phyloP scores from a whole-genome alignment of 2,113 vertebrate species.

The Psilopogon haemacephalus region DNA sequence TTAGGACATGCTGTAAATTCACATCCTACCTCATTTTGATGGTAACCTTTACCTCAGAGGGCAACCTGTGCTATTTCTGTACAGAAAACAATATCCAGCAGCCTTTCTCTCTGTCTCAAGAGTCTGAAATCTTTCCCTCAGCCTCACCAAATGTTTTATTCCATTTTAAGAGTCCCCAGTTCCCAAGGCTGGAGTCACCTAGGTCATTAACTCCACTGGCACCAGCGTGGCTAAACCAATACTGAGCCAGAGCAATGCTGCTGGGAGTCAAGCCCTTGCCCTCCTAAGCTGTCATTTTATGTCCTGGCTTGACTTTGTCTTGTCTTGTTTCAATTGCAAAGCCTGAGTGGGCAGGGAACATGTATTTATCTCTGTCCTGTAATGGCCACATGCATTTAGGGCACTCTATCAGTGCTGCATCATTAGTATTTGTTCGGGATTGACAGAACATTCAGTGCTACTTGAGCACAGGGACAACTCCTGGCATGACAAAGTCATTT shows the following conservation, averaged over 20 bases:
- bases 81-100: background rate
- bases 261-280: background rate
- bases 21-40: background rate
- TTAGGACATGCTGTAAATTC: background rate
- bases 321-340: constrained; percentile 3
- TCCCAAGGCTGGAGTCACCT: background rate
- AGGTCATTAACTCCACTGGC: background rate
- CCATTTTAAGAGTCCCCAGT: background rate
- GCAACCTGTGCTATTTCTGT: background rate
- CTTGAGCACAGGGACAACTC: background rate
- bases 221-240: background rate
- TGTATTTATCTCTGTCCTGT: constrained; percentile 36
- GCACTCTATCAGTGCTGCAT: background rate
- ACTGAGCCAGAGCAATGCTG: background rate
- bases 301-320: constrained; percentile 37
- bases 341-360: constrained; percentile 7
- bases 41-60: background rate
- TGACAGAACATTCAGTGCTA: constrained; percentile 30
- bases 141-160: background rate
- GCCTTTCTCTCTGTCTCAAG: background rate
- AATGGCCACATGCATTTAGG: background rate
- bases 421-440: background rate
- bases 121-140: background rate
- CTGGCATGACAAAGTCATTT: background rate
- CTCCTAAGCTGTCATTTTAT: constrained; percentile 13